phyloP scores from a whole-genome alignment of 2,797 vertebrate genomes.

The Bradypodion ventrale region DNA sequence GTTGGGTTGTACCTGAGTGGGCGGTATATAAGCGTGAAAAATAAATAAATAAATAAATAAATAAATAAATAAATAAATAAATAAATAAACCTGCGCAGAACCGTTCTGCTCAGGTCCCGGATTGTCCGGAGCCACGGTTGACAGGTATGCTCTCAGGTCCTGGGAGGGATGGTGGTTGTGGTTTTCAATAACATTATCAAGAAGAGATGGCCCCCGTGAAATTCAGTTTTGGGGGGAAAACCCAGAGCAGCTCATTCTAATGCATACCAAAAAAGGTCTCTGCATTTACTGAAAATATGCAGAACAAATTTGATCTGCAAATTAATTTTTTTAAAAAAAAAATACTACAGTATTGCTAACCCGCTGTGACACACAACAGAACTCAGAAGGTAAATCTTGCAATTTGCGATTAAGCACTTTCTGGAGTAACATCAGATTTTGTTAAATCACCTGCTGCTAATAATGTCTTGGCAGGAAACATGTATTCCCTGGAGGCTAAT shows the following conservation, averaged over 20 bases:
- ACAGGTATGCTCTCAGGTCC: not conserved
- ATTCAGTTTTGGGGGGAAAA: not conserved
- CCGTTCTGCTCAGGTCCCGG: too few relatives aligned
- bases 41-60: too few relatives aligned
- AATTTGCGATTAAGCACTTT: conserved; percentile 3
- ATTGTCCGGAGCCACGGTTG: too few relatives aligned
- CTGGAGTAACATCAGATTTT: not conserved
- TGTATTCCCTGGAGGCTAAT: not conserved
- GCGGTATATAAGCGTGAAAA: too few relatives aligned
- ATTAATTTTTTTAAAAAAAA: conserved; percentile 4
- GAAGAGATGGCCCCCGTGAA: not conserved
- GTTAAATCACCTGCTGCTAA: conserved; percentile 30
- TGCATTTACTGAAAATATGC: not conserved
- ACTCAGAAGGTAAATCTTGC: not conserved
- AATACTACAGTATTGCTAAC: not conserved
- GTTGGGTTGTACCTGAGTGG: too few relatives aligned
- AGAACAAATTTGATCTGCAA: conserved; percentile 14
- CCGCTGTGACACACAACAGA: conserved; percentile 3
- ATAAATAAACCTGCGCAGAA: too few relatives aligned
- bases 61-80: too few relatives aligned
- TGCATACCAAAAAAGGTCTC: not conserved
- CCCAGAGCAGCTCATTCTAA: not conserved
- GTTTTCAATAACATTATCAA: not conserved
- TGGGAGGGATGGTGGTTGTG: not conserved
- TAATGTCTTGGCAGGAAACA: not conserved